A percentile compares a stretch with the other conserved stretches of the same genome.
Evolutionary conservation across 2,888 invertebrate species (phyloP).

Genomic region (Drosophila birchii): DNA sequence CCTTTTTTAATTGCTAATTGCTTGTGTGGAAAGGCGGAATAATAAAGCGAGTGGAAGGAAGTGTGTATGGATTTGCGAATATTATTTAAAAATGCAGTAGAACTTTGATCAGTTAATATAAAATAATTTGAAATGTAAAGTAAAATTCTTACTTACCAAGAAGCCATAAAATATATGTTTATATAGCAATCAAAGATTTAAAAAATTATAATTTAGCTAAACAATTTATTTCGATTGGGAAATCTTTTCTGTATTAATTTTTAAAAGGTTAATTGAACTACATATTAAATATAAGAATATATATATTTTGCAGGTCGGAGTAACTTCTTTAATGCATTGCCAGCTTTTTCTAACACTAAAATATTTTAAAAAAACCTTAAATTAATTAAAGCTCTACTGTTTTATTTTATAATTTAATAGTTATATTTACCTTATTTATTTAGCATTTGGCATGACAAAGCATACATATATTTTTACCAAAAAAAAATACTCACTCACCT

Average conservation of each 20-base stretch:
- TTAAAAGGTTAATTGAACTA: no score
- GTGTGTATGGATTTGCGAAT: slow-evolving; percentile 4
- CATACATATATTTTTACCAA: not conserved
- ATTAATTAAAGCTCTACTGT: not conserved
- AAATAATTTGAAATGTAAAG: no score
- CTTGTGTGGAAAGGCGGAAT: slow-evolving; percentile 32
- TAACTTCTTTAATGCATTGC: not conserved
- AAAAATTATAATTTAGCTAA: no score
- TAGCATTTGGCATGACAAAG: slow-evolving; percentile 20
- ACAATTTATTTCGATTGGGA: no score
- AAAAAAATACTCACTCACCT: slow-evolving; percentile 7
- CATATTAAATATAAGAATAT: no score
- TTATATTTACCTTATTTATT: slow-evolving; percentile 1
- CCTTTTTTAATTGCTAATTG: slow-evolving; percentile 61
- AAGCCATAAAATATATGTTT: no score
- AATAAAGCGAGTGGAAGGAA: slow-evolving; percentile 18
- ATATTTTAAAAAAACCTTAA: not conserved
- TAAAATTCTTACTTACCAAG: no score
- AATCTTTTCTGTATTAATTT: no score
- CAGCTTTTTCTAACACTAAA: not conserved
- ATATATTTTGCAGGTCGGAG: no score
- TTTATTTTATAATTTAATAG: not conserved
- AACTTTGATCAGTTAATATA: not conserved
- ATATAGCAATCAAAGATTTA: no score
- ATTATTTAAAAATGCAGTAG: not conserved